Evolutionary conservation across 2,797 vertebrate species (phyloP).

Genomic region (Zonotrichia albicollis): DNA sequence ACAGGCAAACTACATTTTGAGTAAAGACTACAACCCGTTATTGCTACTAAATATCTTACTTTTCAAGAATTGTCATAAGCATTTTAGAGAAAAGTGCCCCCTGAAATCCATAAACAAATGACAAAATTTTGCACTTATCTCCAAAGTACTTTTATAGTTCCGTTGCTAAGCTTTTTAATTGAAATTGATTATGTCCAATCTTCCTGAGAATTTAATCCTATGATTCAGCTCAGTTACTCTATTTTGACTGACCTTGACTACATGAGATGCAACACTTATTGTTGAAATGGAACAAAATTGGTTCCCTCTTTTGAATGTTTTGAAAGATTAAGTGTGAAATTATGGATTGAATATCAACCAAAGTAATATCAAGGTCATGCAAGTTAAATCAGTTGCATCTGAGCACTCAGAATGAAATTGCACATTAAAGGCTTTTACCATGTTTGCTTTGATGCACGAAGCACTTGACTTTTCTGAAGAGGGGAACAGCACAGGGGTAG

Average conservation of each 20-base stretch:
- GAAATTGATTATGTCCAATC: slow-evolving; percentile 48
- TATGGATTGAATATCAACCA: slow-evolving; percentile 1
- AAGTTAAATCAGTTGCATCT: slow-evolving; percentile 29
- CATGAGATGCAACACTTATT: neutral
- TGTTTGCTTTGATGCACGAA: neutral
- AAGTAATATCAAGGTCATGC: neutral
- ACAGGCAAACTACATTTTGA: neutral
- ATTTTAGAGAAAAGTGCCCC: slow-evolving; percentile 36
- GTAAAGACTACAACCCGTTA: neutral
- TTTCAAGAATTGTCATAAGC: slow-evolving; percentile 15
- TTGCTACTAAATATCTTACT: neutral
- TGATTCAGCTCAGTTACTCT: slow-evolving; percentile 40
- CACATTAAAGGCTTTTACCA: neutral
- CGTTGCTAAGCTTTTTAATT: slow-evolving; percentile 52
- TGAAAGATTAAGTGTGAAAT: slow-evolving; percentile 54
- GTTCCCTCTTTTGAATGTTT: slow-evolving; percentile 43
- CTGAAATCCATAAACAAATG: slow-evolving; percentile 60
- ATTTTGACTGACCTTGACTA: slow-evolving; percentile 49
- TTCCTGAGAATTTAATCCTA: slow-evolving; percentile 41
- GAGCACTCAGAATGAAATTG: neutral
- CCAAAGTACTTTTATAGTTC: slow-evolving; percentile 33
- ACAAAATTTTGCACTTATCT: slow-evolving; percentile 34
- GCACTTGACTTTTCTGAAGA: slow-evolving; percentile 3
- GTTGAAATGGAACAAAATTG: slow-evolving; percentile 39
- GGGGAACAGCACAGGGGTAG: neutral